phyloP scores from a whole-genome alignment of 2,888 invertebrate species.

The Nezara viridula region DNA sequence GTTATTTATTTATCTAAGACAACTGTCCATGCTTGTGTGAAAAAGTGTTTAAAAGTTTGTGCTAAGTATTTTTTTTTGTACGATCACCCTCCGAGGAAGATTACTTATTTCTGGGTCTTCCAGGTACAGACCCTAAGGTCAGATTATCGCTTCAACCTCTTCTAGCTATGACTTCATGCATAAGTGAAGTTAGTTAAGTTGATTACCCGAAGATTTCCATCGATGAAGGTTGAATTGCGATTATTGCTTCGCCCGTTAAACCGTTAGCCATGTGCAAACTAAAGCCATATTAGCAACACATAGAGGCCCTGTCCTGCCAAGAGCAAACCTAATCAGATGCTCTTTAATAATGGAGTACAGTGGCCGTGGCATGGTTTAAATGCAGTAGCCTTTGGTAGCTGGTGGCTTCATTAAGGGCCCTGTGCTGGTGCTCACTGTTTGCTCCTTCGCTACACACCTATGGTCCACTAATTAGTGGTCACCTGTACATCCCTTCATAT shows the following conservation, averaged over 20 bases:
- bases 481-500: constrained; percentile 32
- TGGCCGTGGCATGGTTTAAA: constrained; percentile 21
- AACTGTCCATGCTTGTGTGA: too few species aligned
- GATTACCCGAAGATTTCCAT: too few species aligned
- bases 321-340: constrained; percentile 36
- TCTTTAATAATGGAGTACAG: constrained; percentile 28
- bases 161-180: neutral
- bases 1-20: too few species aligned
- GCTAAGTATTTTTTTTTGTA: neutral
- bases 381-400: constrained; percentile 32
- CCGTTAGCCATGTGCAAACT: neutral
- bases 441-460: constrained; percentile 46
- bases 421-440: constrained; percentile 4
- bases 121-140: neutral
- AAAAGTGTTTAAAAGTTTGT: too few species aligned
- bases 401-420: neutral
- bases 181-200: neutral
- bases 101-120: neutral
- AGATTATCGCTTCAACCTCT: neutral
- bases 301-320: neutral
- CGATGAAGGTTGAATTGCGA: neutral
- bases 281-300: neutral
- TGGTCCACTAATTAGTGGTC: neutral
- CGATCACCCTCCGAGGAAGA: neutral
- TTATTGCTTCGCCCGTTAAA: neutral